Evolutionary conservation across 1,140 invertebrate genomes (phyloP).

Genomic region (Paraescarpia echinospica): DNA sequence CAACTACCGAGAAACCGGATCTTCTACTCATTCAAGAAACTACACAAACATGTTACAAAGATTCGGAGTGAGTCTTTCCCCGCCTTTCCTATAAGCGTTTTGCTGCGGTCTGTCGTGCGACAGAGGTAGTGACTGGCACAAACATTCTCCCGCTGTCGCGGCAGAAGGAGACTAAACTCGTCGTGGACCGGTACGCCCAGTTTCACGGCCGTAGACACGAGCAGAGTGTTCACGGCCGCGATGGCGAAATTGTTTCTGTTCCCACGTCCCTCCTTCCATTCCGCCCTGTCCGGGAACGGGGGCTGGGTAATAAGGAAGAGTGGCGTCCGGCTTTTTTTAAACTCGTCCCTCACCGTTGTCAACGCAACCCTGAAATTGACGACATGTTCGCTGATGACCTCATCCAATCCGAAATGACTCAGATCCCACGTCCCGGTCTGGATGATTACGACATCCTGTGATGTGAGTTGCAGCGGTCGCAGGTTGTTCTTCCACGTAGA

Average conservation of each 20-base stretch:
- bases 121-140: neutral
- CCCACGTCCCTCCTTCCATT: neutral
- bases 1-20: too few relatives aligned
- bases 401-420: neutral
- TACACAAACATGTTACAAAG: too few relatives aligned
- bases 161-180: neutral
- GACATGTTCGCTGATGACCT: neutral
- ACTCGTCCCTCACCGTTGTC: neutral
- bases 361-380: neutral
- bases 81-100: too few relatives aligned
- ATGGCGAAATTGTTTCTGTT: neutral
- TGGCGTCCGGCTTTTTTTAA: neutral
- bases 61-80: too few relatives aligned
- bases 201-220: neutral
- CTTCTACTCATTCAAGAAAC: too few relatives aligned
- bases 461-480: neutral
- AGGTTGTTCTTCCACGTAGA: neutral
- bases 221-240: neutral
- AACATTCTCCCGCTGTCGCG: neutral
- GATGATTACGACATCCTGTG: neutral
- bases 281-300: neutral
- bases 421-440: neutral
- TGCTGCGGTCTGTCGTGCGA: too few relatives aligned
- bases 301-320: neutral
- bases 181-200: neutral